Evolutionary conservation across 2,113 vertebrate genomes (phyloP).

Genomic region (Pseudopipra pipra): DNA sequence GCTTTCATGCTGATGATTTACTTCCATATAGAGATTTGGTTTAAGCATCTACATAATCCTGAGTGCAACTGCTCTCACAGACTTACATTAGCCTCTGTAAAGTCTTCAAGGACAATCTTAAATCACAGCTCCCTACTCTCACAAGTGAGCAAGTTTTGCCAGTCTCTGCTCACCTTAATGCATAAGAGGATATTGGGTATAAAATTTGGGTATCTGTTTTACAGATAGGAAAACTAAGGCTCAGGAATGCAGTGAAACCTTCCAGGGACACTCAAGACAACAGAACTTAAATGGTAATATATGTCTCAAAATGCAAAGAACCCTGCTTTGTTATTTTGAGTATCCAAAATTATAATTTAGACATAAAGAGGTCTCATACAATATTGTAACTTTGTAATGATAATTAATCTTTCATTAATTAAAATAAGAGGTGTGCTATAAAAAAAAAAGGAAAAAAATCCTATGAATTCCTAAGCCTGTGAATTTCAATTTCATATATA

Average conservation of each 20-base stretch:
- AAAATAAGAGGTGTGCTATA: neutral
- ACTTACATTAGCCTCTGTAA: neutral
- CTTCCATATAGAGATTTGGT: neutral
- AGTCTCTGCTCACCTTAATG: neutral
- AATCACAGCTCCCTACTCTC: neutral
- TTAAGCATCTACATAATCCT: neutral
- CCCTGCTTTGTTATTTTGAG: neutral
- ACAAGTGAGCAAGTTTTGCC: neutral
- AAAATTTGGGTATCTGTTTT: neutral
- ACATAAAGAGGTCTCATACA: neutral
- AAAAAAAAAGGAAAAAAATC: neutral
- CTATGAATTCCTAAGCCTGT: neutral
- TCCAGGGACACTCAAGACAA: neutral
- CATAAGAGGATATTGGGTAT: neutral
- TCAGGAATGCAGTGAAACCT: neutral
- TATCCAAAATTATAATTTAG: neutral
- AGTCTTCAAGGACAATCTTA: neutral
- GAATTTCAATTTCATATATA: neutral
- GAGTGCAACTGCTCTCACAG: neutral
- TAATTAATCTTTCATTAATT: slow-evolving; percentile 4
- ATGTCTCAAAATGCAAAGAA: neutral
- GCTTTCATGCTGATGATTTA: neutral
- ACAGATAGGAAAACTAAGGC: neutral
- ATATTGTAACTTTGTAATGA: neutral
- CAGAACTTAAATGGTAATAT: neutral